phyloP scores from a whole-genome alignment of 1,140 invertebrate genomes.

The Plodia interpunctella region DNA sequence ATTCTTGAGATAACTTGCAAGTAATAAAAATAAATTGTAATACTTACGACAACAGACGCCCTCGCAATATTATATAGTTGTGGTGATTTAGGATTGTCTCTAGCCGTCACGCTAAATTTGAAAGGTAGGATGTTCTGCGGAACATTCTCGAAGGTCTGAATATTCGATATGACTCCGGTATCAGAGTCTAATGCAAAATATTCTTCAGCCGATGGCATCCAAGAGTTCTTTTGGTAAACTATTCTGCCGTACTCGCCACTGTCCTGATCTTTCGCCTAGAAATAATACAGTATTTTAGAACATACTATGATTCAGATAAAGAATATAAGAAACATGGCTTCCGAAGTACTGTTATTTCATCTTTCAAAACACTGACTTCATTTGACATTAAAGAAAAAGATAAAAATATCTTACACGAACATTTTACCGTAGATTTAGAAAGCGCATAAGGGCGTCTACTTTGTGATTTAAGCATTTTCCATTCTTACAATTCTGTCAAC shows the following conservation, averaged over 20 bases:
- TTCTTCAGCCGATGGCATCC: slow-evolving; percentile 78
- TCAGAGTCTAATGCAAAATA: slow-evolving; percentile 86
- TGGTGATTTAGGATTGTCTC: slow-evolving; percentile 84
- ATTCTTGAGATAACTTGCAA: too few relatives aligned
- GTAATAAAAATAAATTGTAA: slow-evolving; percentile 10
- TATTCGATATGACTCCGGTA: slow-evolving; percentile 86
- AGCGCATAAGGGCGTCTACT: too few relatives aligned
- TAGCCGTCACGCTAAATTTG: slow-evolving; percentile 84
- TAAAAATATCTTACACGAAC: too few relatives aligned
- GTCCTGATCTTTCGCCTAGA: slow-evolving; percentile 87
- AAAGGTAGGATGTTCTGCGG: slow-evolving; percentile 82
- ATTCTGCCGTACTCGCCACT: slow-evolving; percentile 88
- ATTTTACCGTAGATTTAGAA: too few relatives aligned
- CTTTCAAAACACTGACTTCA: too few relatives aligned
- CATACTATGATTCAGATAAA: too few relatives aligned
- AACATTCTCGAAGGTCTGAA: slow-evolving; percentile 83
- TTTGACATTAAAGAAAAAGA: too few relatives aligned
- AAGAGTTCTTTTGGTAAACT: slow-evolving; percentile 82
- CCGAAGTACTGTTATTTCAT: too few relatives aligned
- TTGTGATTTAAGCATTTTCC: too few relatives aligned
- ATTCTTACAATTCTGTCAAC: too few relatives aligned
- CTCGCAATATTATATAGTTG: slow-evolving; percentile 80
- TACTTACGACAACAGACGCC: slow-evolving; percentile 81
- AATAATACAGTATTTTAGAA: slow-evolving; percentile 23
- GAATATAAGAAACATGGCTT: too few relatives aligned